phyloP scores from a whole-genome alignment of 2,797 vertebrate genomes.

The Hypotaenidia okinawae region DNA sequence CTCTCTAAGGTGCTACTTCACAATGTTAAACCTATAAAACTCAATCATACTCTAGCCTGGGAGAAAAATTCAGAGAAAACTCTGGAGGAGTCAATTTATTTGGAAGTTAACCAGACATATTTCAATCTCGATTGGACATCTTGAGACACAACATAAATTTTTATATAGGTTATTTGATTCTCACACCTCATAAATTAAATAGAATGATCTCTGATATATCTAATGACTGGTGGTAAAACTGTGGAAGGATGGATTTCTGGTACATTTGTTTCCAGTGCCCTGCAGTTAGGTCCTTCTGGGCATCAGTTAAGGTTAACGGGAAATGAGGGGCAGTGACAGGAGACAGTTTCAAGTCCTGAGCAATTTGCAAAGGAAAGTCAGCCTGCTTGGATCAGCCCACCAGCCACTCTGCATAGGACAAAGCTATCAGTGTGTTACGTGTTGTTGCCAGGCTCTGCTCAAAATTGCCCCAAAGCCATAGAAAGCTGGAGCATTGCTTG shows the following conservation, averaged over 20 bases:
- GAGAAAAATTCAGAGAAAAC: constrained; percentile 69
- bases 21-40: constrained; percentile 74
- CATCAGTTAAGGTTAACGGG: constrained; percentile 35
- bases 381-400: neutral
- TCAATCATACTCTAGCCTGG: constrained; percentile 68
- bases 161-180: constrained; percentile 77
- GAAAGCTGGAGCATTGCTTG: neutral
- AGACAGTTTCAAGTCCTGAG: constrained; percentile 20
- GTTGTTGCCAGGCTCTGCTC: neutral
- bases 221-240: constrained; percentile 60
- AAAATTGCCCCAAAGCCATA: neutral
- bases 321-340: constrained; percentile 8
- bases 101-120: constrained; percentile 78
- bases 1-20: constrained; percentile 63
- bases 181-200: constrained; percentile 77
- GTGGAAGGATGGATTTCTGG: constrained; percentile 51
- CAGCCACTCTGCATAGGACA: neutral
- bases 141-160: constrained; percentile 78
- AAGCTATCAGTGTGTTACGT: neutral
- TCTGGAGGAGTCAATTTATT: constrained; percentile 72
- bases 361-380: neutral
- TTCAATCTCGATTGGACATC: constrained; percentile 76
- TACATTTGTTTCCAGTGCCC: constrained; percentile 54
- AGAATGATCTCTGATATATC: constrained; percentile 70
- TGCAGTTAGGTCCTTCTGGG: constrained; percentile 44